Percentiles rank a stretch among this genome's conserved stretches.
phyloP scores from a whole-genome alignment of 2,113 vertebrate genomes.

The Callorhinus ursinus region DNA sequence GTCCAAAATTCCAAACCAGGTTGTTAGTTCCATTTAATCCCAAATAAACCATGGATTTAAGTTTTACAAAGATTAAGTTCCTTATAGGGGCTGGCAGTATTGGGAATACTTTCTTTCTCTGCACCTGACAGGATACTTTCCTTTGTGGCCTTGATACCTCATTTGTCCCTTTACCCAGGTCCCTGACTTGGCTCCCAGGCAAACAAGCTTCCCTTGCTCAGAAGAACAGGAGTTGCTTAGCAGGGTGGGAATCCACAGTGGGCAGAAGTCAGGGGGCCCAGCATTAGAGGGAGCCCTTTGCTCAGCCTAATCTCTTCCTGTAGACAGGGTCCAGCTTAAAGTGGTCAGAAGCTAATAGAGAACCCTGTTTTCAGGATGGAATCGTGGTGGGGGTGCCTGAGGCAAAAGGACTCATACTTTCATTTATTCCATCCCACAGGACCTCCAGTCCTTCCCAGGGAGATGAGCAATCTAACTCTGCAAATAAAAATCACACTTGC shows the following conservation, averaged over 20 bases:
- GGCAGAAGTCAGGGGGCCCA: background rate
- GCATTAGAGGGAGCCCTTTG: background rate
- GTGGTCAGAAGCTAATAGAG: background rate
- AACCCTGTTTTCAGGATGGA: background rate
- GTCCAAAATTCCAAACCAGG: background rate
- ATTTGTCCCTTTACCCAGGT: fast-evolving
- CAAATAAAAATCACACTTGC: background rate
- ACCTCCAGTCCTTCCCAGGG: background rate
- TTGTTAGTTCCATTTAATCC: background rate
- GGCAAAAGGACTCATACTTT: background rate
- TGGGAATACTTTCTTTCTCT: background rate
- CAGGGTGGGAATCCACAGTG: background rate
- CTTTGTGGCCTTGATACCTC: background rate
- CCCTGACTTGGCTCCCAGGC: background rate
- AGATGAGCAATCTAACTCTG: background rate
- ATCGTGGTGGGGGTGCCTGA: background rate
- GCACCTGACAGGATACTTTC: background rate
- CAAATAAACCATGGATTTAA: background rate
- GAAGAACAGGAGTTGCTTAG: background rate
- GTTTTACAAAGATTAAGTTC: background rate
- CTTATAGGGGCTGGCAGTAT: no score
- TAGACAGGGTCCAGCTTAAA: background rate
- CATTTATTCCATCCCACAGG: background rate
- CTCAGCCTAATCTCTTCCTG: background rate
- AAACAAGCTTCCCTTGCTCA: background rate